Evolutionary conservation across 1,140 invertebrate genomes (phyloP), one percentile per base, ranked within the genome.

Genomic region (Micrasema longulum): DNA sequence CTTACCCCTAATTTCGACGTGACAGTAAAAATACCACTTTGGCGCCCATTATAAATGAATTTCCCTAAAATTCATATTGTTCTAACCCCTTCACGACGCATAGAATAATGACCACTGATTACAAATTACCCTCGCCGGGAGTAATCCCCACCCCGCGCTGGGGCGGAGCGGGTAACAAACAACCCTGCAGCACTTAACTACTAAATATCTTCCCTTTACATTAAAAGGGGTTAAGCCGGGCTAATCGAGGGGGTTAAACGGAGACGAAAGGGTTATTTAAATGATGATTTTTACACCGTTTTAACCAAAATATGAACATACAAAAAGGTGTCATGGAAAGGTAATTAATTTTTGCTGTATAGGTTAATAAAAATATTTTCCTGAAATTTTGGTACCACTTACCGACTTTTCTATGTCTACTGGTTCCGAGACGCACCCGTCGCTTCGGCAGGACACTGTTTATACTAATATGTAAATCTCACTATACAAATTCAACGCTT

Each of bases 41-140:
- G 53, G 55, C 14, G 43, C 10, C 38, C 48, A 72, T 60, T 64
- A 72, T 55, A 55, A 62, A 62, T 22, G 43, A 45, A 64, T 64
- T 64, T 31, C 60, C 60, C 16, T n/a, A 2, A 23, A 64, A 64
- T 64, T 64, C 43, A 64, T 66, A 66, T 52, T 50, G 50, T 45
- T 31, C 43, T 57, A 68, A 68, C 66, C 50, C 66, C 67, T 31
- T 69, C 41, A 14, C 41, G 38, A 23, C 23, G 7, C 11, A 2
- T 9, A 22, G 26, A 69, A 48, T 60, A 53, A 57, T 73, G 67
- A 73, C 67, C 68, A 64, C 69, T 74, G 68, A 74, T 71, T 69
- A 71, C 68, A 67, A 71, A 74, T 63, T 63, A 68, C 68, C 73
- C 69, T 64, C 45, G n/a, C 62, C 47, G 55, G 55, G 63, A 71